Evolutionary conservation across 2,888 invertebrate species (phyloP).

Genomic region (Lepidonotus clava): DNA sequence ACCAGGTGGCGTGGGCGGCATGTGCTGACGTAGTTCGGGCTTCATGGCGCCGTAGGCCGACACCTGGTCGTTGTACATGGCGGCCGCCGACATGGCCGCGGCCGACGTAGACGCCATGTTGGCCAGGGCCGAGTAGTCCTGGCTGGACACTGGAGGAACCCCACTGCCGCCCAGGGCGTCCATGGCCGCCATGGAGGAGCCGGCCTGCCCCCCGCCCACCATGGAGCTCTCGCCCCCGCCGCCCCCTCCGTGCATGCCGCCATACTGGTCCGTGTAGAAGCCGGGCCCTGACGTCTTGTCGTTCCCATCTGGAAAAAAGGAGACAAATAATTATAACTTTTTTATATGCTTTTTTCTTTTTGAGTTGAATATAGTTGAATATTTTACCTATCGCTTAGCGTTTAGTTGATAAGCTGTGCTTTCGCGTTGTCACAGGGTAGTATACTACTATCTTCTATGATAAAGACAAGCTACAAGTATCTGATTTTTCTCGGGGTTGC

Average conservation of each 20-base stretch:
- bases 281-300: conserved; percentile 37
- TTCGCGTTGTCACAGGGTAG: too few species aligned
- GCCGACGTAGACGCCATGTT: conserved; percentile 30
- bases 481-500: too few species aligned
- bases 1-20: conserved; percentile 25
- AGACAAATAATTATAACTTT: not conserved
- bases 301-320: not conserved
- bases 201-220: not conserved
- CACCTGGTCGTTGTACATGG: conserved; percentile 45
- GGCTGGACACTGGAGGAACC: not conserved
- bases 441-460: too few species aligned
- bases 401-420: too few species aligned
- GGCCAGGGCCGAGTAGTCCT: conserved; percentile 16
- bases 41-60: not conserved
- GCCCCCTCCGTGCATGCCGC: not conserved
- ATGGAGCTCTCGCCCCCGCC: not conserved
- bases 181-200: not conserved
- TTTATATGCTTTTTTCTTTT: too few species aligned
- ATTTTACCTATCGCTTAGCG: too few species aligned
- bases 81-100: conserved; percentile 41
- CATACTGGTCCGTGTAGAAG: conserved; percentile 38
- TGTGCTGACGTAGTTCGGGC: conserved; percentile 4
- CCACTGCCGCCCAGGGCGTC: conserved; percentile 29
- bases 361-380: too few species aligned
- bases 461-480: too few species aligned